Percentiles rank a stretch among this genome's conserved stretches.
Evolutionary conservation across 2,113 vertebrate genomes (phyloP).

Genomic region (Spermophilus dauricus): DNA sequence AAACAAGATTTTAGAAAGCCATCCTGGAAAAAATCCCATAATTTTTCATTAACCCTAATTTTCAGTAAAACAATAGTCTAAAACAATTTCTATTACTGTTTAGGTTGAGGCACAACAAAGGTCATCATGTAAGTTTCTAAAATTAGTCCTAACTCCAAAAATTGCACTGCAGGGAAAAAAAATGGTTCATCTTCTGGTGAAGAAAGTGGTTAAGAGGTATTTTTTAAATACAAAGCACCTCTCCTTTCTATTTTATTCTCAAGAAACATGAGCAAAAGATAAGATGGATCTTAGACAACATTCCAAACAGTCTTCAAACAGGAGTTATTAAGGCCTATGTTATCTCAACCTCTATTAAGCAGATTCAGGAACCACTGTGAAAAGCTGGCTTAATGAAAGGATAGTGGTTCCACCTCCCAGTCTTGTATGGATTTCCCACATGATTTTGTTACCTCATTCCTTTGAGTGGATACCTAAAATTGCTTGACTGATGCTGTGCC

Average conservation of each 20-base stretch:
- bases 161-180: neutral
- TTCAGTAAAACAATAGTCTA: constrained; percentile 10
- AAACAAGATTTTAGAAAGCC: neutral
- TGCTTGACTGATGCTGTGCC: neutral
- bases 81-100: neutral
- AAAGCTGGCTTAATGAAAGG: neutral
- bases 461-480: neutral
- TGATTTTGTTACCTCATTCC: neutral
- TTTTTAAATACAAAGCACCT: neutral
- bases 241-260: neutral
- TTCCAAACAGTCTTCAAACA: neutral
- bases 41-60: neutral
- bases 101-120: neutral
- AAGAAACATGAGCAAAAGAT: neutral
- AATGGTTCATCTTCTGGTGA: neutral
- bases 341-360: neutral
- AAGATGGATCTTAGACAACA: neutral
- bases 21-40: neutral
- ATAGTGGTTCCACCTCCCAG: too few relatives aligned
- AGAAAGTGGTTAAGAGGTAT: neutral
- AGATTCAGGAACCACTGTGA: neutral
- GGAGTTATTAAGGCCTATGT: neutral
- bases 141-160: neutral
- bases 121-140: neutral
- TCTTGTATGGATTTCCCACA: neutral